Evolutionary conservation across 2,888 invertebrate species (phyloP).

Genomic region (Tetheella fluctuosa): DNA sequence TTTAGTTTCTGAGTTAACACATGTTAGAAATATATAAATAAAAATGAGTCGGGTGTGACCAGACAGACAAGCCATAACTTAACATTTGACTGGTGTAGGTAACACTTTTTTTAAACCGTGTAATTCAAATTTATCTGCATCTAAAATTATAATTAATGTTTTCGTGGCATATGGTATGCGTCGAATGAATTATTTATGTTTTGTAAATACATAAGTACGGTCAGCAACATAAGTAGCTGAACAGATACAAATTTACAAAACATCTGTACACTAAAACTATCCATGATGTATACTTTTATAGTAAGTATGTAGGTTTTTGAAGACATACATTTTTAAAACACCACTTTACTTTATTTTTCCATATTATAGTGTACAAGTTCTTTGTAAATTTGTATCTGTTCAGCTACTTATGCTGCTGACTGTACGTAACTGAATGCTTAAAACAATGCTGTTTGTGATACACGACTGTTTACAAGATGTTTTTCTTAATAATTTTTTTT

Average conservation of each 20-base stretch:
- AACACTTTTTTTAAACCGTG: conserved; percentile 32
- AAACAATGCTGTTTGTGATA: conserved; percentile 14
- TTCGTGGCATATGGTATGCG: conserved; percentile 44
- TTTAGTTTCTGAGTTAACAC: neutral
- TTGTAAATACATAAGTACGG: conserved; percentile 12
- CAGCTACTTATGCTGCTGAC: no score
- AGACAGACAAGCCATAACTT: conserved; percentile 32
- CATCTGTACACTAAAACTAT: no score
- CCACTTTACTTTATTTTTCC: no score
- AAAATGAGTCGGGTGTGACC: conserved; percentile 9
- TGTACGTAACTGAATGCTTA: no score
- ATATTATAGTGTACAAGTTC: no score
- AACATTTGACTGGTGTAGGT: conserved; percentile 38
- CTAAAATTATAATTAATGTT: conserved; percentile 48
- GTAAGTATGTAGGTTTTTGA: no score
- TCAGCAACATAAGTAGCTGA: no score
- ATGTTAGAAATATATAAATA: conserved; percentile 9
- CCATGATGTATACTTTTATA: no score
- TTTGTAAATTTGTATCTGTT: no score
- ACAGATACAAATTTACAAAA: no score
- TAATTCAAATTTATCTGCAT: conserved; percentile 35
- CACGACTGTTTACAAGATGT: conserved; percentile 1
- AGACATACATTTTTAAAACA: no score
- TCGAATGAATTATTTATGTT: conserved; percentile 47
- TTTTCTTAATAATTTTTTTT: conserved; percentile 21